These are phyloP conservation scores for Masticophis lateralis DNA, from an alignment of 2,797 vertebrate species.

Conservation along the genomic window DNA sequence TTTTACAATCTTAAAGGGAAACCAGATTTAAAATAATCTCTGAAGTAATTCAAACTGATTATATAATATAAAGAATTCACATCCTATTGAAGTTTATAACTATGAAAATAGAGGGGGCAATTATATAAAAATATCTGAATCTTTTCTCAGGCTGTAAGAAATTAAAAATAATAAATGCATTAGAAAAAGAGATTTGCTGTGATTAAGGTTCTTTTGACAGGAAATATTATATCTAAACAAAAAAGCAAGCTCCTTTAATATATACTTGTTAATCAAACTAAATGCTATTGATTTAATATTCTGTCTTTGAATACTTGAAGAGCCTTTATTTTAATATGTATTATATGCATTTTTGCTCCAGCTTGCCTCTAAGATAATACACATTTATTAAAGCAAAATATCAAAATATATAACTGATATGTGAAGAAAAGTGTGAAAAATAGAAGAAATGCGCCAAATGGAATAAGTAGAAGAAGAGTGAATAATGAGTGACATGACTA, in stretches of 20 bases:
- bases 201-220: background rate
- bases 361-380: background rate
- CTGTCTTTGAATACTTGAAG: background rate
- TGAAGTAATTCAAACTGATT: background rate
- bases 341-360: background rate
- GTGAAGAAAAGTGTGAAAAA: background rate
- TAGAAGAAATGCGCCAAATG: background rate
- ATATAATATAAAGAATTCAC: background rate
- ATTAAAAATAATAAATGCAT: background rate
- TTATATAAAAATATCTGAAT: background rate
- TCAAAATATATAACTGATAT: background rate
- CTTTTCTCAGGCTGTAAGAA: too few species aligned
- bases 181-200: background rate
- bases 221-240: background rate
- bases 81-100: background rate
- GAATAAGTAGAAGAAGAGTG: background rate
- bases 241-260: background rate
- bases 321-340: background rate
- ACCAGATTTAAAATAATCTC: background rate
- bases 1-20: background rate
- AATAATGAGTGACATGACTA: background rate
- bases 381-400: background rate
- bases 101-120: background rate
- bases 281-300: background rate
- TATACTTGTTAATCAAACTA: background rate